Evolutionary conservation across 2,888 invertebrate genomes (phyloP).

Genomic region (Camptogramma bilineatum): DNA sequence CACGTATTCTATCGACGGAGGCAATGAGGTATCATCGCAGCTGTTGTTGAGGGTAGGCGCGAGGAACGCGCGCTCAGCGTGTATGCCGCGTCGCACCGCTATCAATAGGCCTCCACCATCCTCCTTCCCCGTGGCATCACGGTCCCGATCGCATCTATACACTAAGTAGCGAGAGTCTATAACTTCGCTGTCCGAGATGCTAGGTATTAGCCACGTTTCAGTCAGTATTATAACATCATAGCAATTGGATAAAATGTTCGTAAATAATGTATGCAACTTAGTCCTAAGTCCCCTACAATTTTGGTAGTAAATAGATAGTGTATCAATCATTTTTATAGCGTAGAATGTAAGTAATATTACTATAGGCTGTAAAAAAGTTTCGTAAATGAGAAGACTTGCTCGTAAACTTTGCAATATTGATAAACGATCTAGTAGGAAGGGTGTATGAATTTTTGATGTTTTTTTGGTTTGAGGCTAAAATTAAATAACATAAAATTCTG

Average conservation of each 20-base stretch:
- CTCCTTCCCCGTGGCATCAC: neutral
- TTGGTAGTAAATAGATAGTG: slow-evolving; percentile 7
- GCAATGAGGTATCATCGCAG: neutral
- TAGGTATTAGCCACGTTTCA: slow-evolving; percentile 1
- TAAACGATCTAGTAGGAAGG: no score
- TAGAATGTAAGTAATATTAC: slow-evolving; percentile 1
- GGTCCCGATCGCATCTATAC: slow-evolving; percentile 4
- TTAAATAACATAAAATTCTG: neutral
- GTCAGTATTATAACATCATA: slow-evolving; percentile 2
- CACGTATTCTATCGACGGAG: slow-evolving; percentile 1
- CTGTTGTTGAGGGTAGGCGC: neutral
- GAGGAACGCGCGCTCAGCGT: slow-evolving; percentile 8
- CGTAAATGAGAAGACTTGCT: neutral
- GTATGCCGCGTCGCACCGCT: slow-evolving; percentile 16
- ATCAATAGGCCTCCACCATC: slow-evolving; percentile 8
- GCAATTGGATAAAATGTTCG: neutral
- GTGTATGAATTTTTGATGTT: no score
- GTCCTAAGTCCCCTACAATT: no score
- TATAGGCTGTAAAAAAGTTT: neutral
- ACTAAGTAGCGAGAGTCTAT: slow-evolving; percentile 1
- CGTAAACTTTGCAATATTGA: neutral
- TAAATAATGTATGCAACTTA: slow-evolving; percentile 2
- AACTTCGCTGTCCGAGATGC: neutral
- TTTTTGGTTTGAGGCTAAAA: no score
- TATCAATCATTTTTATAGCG: neutral